Evolutionary conservation across 2,888 invertebrate genomes (phyloP), one percentile per base, ranked within the genome.

Genomic region (Piscicola geometra): DNA sequence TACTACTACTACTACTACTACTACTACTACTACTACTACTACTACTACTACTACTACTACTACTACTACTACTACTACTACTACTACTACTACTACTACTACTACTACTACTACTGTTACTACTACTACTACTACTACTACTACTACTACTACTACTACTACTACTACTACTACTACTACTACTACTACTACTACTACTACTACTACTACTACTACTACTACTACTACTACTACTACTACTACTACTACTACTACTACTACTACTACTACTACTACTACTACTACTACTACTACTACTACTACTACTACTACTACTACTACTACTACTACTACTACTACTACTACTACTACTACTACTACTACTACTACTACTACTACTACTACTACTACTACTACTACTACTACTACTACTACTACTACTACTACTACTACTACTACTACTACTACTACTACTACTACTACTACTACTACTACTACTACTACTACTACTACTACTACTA

Each of bases 281-380:
- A 64, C 64, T 64, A 64, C 64, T 21, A 64, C 64, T 64, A 64
- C 64, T 21, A 64, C 64, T 64, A 64, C 64, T 21, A 64, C 64
- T 12, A 64, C 64, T n/a, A 64, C 64, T 21, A 21, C 64, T 21
- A 64, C 41, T 41, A 9, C 9, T 41, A 5, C 41, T 41, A 41
- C 41, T 15, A 15, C 41, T 15, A 41, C 41, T 15, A 41, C 41
- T 9, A 41, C 41, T 15, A 41, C 41, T 41, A 41, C 41, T 9
- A 15, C 41, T 41, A 41, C 41, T 41, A 9, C 5, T 5, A 41
- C 41, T 15, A 41, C 41, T 15, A 41, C 41, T 9, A 41, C 41
- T 41, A 41, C 41, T 15, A 41, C 15, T 9, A 41, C 41, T 15
- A 41, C 41, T 41, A 41, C 41, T 41, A 41, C 41, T 15, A 41